Evolutionary conservation across 1,140 invertebrate species (phyloP), one percentile per base, ranked within the genome.

Genomic region (Atta colombica): DNA sequence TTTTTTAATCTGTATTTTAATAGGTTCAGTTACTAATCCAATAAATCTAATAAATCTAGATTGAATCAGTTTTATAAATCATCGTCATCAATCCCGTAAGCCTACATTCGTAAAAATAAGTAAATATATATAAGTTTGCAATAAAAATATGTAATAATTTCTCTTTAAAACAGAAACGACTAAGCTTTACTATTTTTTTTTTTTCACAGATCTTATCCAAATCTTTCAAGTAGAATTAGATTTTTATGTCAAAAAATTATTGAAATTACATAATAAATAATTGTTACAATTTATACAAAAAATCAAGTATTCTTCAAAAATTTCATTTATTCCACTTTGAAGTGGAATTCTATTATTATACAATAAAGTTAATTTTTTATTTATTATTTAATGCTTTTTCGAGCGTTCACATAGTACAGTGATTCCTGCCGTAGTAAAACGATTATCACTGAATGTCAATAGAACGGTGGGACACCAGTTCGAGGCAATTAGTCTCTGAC

Each of bases 391-490:
- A 35, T 16, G 28, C 10, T 3, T 5, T 10, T 65, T 63, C 60
- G 8, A 39, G 7, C 55, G 39, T 63, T 49, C 16, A 8, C 60
- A 16, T 7, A 12, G 39, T 35, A 39, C 35, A 16, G 3, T 18
- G 45, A 51, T 21, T 8, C 18, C 45, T 55, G 12, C 31, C 18
- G n/a, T 5, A 45, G 61, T 39, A 45, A 61, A 71, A 31, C 18
- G 39, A 82, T 82, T 82, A 61, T 82, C 65, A 35, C 10, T 7
- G 25, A 74, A 82, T 14, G 68, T 82, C 39, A 72, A 28, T 18
- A 8, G n/a, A 77, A 14, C 53, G 58, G 28, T 65, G 5, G 60
- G 16, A n/a, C 10, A 49, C 68, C 49, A 18, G 25, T 58, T 58
- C n/a, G 25, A 58, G 18, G 21, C 28, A 85, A 84, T 51, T 75